A percentile compares a stretch with the other conserved stretches of the same genome.
Evolutionary conservation across 2,888 invertebrate genomes (phyloP).

Genomic region (Hipparchia semele): DNA sequence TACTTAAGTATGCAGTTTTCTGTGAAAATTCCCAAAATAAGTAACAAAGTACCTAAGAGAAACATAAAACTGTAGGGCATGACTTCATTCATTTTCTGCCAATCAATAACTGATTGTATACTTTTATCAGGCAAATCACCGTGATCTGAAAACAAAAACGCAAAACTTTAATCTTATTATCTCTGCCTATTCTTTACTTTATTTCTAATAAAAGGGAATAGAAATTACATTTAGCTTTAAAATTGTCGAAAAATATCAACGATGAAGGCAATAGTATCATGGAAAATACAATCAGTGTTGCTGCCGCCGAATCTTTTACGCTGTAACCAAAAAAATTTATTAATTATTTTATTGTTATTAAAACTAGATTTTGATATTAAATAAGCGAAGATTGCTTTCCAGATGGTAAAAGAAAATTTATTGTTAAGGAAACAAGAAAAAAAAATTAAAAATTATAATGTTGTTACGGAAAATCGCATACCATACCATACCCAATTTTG

Average conservation of each 20-base stretch:
- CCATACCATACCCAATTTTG: too few relatives aligned
- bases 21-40: background rate
- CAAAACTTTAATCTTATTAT: background rate
- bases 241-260: slow-evolving; percentile 54
- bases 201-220: background rate
- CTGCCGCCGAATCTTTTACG: slow-evolving; percentile 60
- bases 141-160: slow-evolving; percentile 46
- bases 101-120: slow-evolving; percentile 53
- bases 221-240: slow-evolving; percentile 50
- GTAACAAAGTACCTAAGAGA: slow-evolving; percentile 54
- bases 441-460: too few relatives aligned
- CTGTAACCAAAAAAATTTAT: slow-evolving; percentile 43
- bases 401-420: too few relatives aligned
- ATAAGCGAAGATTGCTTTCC: too few relatives aligned
- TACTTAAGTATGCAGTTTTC: too few relatives aligned
- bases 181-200: too few relatives aligned
- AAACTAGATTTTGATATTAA: too few relatives aligned
- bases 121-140: slow-evolving; percentile 51
- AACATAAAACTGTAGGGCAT: slow-evolving; percentile 69
- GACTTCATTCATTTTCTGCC: slow-evolving; percentile 49
- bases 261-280: slow-evolving; percentile 61
- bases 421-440: too few relatives aligned
- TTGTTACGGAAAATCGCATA: too few relatives aligned
- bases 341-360: too few relatives aligned
- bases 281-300: slow-evolving; percentile 53